Evolutionary conservation across 2,113 vertebrate genomes (phyloP), one percentile per base, ranked within the genome.

Genomic region (Elephas maximus): DNA sequence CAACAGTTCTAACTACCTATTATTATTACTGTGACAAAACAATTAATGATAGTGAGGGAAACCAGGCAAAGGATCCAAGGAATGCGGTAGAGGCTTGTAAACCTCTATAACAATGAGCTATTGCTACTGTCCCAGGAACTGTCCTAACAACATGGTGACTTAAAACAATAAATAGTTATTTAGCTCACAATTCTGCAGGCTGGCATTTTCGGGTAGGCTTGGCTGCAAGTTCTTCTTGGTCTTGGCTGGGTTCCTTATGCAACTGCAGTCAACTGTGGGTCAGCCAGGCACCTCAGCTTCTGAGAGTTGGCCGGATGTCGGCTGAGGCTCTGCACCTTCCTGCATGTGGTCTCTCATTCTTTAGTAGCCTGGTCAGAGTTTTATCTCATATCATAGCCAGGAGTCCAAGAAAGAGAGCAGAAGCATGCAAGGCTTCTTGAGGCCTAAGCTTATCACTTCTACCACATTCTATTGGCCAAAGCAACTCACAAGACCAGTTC

Each of bases 161-260:
- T 84, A 51, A 84, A 95, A 79, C 67, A 69, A 30, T 67, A 92
- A 91, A 74, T 81, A 26, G 37, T 71, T 63, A 87, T 44, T 95
- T 94, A 60, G 5, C 17, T 91, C 3, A 1, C 11, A 91, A 4
- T 51, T 88, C 60, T 95, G 10, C 18, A 69, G 6, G 69, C 83
- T 88, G 93, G 24, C 17, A 87, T 82, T 95, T 89, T 53, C 14
- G 26, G 18, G 48, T 44, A 15, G 71, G 44, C 26, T 83, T 84
- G 10, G 9, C 9, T 76, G 51, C 41, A 23, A 73, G 20, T 81
- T 94, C 44, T 62, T n/a, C 82, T 78, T 78, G 28, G 41, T 53
- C 44, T 76, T 65, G 20, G 12, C 23, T 41, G 9, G 33, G 26
- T 14, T 65, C n/a, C 30, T 71, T 30, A 4, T 1, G 1, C 15